Base-by-base conservation (phyloP, 2,888 invertebrate genomes). In the Stictocephala bisonia region DNA sequence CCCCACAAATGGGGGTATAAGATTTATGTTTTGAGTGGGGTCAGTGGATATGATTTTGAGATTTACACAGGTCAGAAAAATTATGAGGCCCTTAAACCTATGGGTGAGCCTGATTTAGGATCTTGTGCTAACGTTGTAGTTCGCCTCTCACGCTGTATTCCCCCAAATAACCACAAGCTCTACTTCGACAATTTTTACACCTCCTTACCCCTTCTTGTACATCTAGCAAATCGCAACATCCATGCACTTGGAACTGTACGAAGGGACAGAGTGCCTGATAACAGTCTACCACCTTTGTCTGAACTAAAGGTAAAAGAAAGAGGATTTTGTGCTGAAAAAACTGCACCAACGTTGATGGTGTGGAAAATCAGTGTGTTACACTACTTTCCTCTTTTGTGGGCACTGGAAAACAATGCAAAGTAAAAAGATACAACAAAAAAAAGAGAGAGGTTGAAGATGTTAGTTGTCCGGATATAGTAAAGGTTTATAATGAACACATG, bases 181-280 rank as follows among this genome's bases (percentile, higher is more conserved):
- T 83, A 80, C 76, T 82, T 80, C 75, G 81, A 82, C 71, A 82
- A 81, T 74, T 81, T 79, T 72, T 83, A 80, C 66, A 80, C 80
- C n/a, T 78, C 79, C 24, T 6, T 81, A 29, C 77, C 73, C 44
- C 74, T 82, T 13, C 24, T 81, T 18, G 75, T 64, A n/a, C 78
- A 78, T 68, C 67, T 82, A 53, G 73, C 79, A n/a, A 73, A 79
- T 68, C 67, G 77, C 72, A 81, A 81, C 40, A 82, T 83, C 48
- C 71, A 76, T 40, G 68, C 74, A 26, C 41, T 83, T 31, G 82
- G 81, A 15, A 83, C 82, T 35, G 78, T 81, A n/a, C 53, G 81
- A 58, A 76, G 76, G 76, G 79, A 80, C 31, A 74, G 82, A 72
- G 75, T 82, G 50, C 80, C 80, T 2, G 80, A 81, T 70, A 81